phyloP scores from a whole-genome alignment of 2,888 invertebrate genomes.

The Smittia sp. region DNA sequence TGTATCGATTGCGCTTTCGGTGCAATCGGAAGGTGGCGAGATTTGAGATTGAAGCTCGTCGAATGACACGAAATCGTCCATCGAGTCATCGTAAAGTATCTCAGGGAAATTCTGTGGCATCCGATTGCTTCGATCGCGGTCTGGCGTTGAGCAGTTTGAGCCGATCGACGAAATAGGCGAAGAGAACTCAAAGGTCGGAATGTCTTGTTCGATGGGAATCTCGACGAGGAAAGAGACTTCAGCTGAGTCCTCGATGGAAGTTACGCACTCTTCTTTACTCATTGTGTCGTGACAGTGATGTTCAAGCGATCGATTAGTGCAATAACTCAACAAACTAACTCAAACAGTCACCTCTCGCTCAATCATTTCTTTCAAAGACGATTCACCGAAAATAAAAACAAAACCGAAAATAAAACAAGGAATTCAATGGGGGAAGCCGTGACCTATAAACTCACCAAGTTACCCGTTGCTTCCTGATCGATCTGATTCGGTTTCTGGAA shows the following conservation, averaged over 20 bases:
- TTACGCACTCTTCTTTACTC: neutral
- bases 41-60: slow-evolving; percentile 32
- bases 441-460: no score
- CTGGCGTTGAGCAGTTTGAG: slow-evolving; percentile 26
- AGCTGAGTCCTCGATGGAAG: neutral
- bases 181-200: slow-evolving; percentile 31
- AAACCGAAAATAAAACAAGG: neutral
- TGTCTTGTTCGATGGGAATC: neutral
- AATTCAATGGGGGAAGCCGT: no score
- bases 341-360: neutral
- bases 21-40: neutral
- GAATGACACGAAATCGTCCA: slow-evolving; percentile 4
- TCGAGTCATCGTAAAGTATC: neutral
- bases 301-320: neutral
- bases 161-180: slow-evolving; percentile 29
- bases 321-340: neutral
- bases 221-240: neutral
- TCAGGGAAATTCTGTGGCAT: neutral
- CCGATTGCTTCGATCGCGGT: neutral
- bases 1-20: neutral
- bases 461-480: no score
- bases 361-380: neutral
- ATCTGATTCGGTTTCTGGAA: no score
- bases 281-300: neutral
- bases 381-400: slow-evolving; percentile 4